Evolutionary conservation across 64 coral and sea anemone species (phyloP).

Genomic region (Stichodactyla helianthus): DNA sequence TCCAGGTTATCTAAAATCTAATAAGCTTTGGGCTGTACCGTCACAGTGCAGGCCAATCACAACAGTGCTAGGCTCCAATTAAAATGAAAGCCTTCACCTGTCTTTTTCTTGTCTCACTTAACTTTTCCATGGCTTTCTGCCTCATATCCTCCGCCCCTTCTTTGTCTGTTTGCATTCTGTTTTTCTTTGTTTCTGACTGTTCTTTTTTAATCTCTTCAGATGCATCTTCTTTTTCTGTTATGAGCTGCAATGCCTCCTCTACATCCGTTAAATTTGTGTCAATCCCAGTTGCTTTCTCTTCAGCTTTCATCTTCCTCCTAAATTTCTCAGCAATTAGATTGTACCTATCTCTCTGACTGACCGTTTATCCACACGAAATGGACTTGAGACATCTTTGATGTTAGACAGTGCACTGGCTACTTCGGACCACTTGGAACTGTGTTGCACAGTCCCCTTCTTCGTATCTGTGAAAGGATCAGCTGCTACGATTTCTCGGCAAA

Average conservation of each 20-base stretch:
- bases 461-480: neutral
- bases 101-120: neutral
- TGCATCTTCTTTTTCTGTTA: constrained; percentile 4
- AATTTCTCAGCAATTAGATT: neutral
- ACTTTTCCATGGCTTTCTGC: neutral
- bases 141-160: neutral
- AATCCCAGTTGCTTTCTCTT: constrained; percentile 3
- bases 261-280: neutral
- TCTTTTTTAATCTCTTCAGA: neutral
- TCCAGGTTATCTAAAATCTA: too few relatives aligned
- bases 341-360: neutral
- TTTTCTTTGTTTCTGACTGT: neutral
- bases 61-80: too few relatives aligned
- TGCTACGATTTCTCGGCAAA: neutral
- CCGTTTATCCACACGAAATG: neutral
- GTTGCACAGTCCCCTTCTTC: neutral
- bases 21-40: too few relatives aligned
- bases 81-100: neutral
- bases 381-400: neutral
- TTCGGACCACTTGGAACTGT: neutral
- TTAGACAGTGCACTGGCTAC: neutral
- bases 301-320: neutral
- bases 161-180: neutral
- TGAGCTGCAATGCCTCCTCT: neutral
- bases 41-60: too few relatives aligned